Evolutionary conservation across 1,140 invertebrate species (phyloP), one percentile per base, ranked within the genome.

Genomic region (Anastrepha obliqua): DNA sequence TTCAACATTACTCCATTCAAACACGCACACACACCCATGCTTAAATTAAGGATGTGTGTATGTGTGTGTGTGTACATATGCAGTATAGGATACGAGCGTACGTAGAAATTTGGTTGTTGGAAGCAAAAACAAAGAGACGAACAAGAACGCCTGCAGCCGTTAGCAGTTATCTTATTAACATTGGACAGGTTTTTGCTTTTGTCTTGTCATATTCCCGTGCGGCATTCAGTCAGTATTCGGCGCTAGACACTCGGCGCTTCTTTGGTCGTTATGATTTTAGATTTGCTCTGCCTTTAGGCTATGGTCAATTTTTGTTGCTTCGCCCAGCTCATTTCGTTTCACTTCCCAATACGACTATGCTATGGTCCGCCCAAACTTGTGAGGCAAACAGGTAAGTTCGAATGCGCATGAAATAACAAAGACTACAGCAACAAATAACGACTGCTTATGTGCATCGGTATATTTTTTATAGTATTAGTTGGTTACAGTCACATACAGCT

Each of bases 101-200:
- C 47, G n/a, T 81, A 55, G 74, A 81, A 81, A 58, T 81, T 86
- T 86, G 85, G 4, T 44, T 86, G 85, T 81, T 20, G 44, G 47
- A 15, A 78, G n/a, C 13, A 78, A 55, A 2, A 55, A 39, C 15
- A 47, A 47, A 29, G 11, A 11, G 39, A 13, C 42, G 15, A 51
- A 39, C 44, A 55, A 78, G 70, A 8, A 78, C 70, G 44, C 74
- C 44, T 81, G 74, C 74, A 81, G 74, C 29, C 74, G 9, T 29
- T 29, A 29, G 44, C 47, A 58, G 74, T 81, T 81, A 81, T 81
- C 74, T 81, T 81, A 81, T 81, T 81, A 81, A 58, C 20, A 81
- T 81, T 81, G 74, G 74, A 81, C 74, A 81, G 74, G 74, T 81
- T 81, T 81, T 44, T 81, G n/a, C 47, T 29, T 81, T 81, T 55